Base-by-base conservation (phyloP, 2,888 invertebrate genomes). In the Ditylenchus weischeri region DNA sequence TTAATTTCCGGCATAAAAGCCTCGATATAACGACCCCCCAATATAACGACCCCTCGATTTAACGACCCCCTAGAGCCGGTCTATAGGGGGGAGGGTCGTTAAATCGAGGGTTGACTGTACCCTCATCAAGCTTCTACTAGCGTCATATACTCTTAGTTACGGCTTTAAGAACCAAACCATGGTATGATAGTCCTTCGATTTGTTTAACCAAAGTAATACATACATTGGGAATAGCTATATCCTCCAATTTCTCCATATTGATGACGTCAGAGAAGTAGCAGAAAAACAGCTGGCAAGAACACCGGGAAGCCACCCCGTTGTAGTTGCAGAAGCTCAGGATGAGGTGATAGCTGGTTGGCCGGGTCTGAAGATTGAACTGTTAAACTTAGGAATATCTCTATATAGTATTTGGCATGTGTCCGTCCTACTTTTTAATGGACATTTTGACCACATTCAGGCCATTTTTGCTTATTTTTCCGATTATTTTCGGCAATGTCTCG, bases 221-320 rank as follows among this genome's bases (percentile, higher is more conserved):
- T 11, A 63, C 58, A n/a, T 64, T 64, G 4, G 75, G 72, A 15
- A 75, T 68, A 8, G 66, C 68, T 19, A 72, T 72, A 21, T 75
- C 73, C 58, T 73, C 72, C 54, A 62, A 88, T 47, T 86, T 86
- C 21, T 86, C 87, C 0, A 88, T 88, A 79, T 90, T 89, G 70
- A 89, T 88, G 71, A 88, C 87, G 64, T 89, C 90, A 82, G 92
- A 91, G 67, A 78, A 83, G 63, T 78, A 80, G 66, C 80, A 79
- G 70, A 83, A 98, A 86, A 93, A 94, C 85, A 98, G 93, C 86
- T 96, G 95, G 85, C 96, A 98, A 82, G 91, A 91, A 86, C 98
- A 96, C 1, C 94, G 88, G 0, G 94, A 94, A 18, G 96, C 95
- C 75, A 98, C 96, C n/a, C 66, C 98, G 88, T 86, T 98, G 96